phyloP scores from a whole-genome alignment of 2,797 vertebrate genomes.

The Melanotaenia pygmaea region DNA sequence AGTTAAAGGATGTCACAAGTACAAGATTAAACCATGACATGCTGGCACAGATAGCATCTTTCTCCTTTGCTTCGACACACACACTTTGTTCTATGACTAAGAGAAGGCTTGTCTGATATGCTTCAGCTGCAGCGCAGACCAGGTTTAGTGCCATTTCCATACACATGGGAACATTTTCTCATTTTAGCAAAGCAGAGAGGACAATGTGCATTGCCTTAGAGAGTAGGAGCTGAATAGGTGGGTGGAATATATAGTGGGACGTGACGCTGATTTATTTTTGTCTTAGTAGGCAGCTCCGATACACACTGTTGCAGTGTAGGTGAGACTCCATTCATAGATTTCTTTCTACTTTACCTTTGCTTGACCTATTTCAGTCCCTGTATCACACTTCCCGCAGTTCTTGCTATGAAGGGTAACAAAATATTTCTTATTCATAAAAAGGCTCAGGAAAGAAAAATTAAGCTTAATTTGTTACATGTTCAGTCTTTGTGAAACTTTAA shows the following conservation, averaged over 20 bases:
- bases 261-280: slow-evolving; percentile 70
- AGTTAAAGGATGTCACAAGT: slow-evolving; percentile 15
- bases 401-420: slow-evolving; percentile 17
- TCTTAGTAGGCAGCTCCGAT: slow-evolving; percentile 53
- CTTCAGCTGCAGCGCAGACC: slow-evolving; percentile 15
- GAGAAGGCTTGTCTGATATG: slow-evolving; percentile 22
- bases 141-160: slow-evolving; percentile 8
- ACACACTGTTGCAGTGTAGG: slow-evolving; percentile 60
- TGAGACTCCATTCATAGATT: slow-evolving; percentile 76
- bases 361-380: slow-evolving; percentile 33
- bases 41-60: not conserved
- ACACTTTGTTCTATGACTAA: slow-evolving; percentile 1
- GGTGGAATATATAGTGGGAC: slow-evolving; percentile 67
- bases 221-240: slow-evolving; percentile 56
- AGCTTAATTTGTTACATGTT: slow-evolving; percentile 43
- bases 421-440: slow-evolving; percentile 51
- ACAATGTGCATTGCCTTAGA: not conserved
- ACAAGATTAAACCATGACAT: not conserved
- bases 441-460: slow-evolving; percentile 15
- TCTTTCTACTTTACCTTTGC: slow-evolving; percentile 42
- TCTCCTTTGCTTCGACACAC: slow-evolving; percentile 2
- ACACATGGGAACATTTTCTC: not conserved
- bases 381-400: slow-evolving; percentile 20
- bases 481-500: slow-evolving; percentile 8
- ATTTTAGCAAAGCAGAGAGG: slow-evolving; percentile 5